Evolutionary conservation across 2,797 vertebrate species (phyloP), one percentile per base, ranked within the genome.

Genomic region (Melanotaenia boesemani): DNA sequence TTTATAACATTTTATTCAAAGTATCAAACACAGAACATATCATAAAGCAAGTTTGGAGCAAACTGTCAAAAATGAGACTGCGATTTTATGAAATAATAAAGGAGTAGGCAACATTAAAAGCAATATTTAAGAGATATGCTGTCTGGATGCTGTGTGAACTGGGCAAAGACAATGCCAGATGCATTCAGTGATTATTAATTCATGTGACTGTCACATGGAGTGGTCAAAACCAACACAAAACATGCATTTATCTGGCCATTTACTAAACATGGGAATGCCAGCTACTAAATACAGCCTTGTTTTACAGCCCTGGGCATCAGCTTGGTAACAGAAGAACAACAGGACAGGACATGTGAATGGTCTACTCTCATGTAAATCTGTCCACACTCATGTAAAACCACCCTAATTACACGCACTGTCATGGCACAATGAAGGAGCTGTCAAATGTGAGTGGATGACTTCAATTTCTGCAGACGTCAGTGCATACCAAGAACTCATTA

Each of bases 401-500:
- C 70, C 73, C 64, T 80, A 82, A 84, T 86, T 72, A 76, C 76
- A 78, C 72, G 70, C 71, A 67, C 79, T 44, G 74, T 75, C 77
- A 59, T 44, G 56, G 80, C 80, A 90, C 86, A 90, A 90, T 83
- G 83, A 75, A 63, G 77, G 36, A 84, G 79, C 81, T 90, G 84
- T 92, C 85, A 85, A 67, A 79, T 81, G n/a, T 72, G 88, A 91
- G 78, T 82, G 86, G 79, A 76, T 58, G 75, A 67, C 72, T 62
- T 72, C 72, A 77, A 68, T 85, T 86, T 73, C 71, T 89, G 88
- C 80, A 52, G 28, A 81, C 85, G 90, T 91, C 91, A 76, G 82
- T 63, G 83, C 84, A 93, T 93, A 90, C 90, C 89, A 48, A 70
- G 30, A 71, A 73, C 86, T 87, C 79, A 89, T 92, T 91, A 88